Evolutionary conservation across 53 echinoderm and acorn worm genomes (phyloP).

Genomic region (Actinopyga echinites): DNA sequence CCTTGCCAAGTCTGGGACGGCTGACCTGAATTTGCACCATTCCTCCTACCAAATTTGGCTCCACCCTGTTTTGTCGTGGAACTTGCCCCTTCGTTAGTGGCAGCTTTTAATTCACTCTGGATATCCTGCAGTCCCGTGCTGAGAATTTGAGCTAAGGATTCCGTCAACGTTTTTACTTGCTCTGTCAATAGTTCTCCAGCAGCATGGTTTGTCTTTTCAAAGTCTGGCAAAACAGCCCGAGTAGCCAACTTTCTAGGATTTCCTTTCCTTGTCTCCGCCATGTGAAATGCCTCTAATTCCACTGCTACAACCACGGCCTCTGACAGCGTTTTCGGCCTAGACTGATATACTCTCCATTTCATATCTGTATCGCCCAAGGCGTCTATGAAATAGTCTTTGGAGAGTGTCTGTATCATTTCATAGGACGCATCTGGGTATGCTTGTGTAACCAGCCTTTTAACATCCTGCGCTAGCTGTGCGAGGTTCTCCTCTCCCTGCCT

Average conservation of each 20-base stretch:
- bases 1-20: too few relatives aligned
- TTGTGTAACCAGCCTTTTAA: conserved; percentile 28
- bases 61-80: too few relatives aligned
- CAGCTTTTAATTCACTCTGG: too few relatives aligned
- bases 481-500: neutral
- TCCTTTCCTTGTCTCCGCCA: conserved; percentile 6
- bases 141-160: too few relatives aligned
- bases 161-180: too few relatives aligned
- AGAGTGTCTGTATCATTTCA: conserved; percentile 43
- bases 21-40: too few relatives aligned
- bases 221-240: neutral
- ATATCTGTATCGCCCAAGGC: conserved; percentile 50
- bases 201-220: neutral
- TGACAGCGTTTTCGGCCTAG: conserved; percentile 37
- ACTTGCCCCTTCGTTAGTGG: too few relatives aligned
- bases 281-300: conserved; percentile 52
- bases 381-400: conserved; percentile 63
- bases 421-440: conserved; percentile 45
- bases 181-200: too few relatives aligned
- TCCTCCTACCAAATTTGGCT: too few relatives aligned
- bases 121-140: too few relatives aligned
- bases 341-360: conserved; percentile 49
- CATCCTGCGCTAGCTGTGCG: conserved; percentile 15
- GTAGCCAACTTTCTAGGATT: neutral
- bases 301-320: conserved; percentile 55